Base-by-base conservation (phyloP, 2,113 vertebrate genomes). In the Gracilinanus agilis region DNA sequence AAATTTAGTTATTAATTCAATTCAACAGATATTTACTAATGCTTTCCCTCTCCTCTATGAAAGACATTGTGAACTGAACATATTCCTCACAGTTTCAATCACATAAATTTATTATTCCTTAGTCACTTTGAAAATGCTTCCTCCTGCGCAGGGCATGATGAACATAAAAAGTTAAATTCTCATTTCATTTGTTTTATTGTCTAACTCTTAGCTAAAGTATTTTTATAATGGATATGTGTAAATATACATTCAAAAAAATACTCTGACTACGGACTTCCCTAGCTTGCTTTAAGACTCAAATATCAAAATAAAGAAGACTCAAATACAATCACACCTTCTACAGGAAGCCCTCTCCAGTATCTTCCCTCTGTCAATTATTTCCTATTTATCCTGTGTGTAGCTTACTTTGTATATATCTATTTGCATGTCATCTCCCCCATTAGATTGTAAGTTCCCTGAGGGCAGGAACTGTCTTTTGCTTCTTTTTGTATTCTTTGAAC, bases 91-190 rank as follows among this genome's bases (percentile, higher is more conserved):
- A 83, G 67, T 83, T 40, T 12, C 67, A 83, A 7, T 34, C 34
- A 21, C 23, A 83, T 40, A 83, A 21, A 40, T 40, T 83, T 40
- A 40, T 40, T 89, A 92, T 90, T 94, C n/a, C 97, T 94, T 92
- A 53, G 53, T 53, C 90, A 91, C 25, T 9, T 90, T 91, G 21
- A 9, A 91, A 94, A 94, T 90, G 54, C 90, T 93, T 91, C n/a
- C 8, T 93, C 91, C 25, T 92, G 44, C 54, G 90, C 53, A 91
- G 88, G 27, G 93, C 94, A 93, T 88, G 25, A 19, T 24, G 75
- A 90, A 92, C 5, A 53, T 9, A 56, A 53, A 44, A 55, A 94
- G 94, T 93, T 83, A 9, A 21, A 49, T 83, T 5, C 0, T 83
- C 40, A 21, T n/a, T 40, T 83, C 19, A 34, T 90, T 56, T 75